A percentile compares a stretch with the other conserved stretches of the same genome.
Evolutionary conservation across 2,797 vertebrate species (phyloP).

Genomic region (Pseudochirops cupreus): DNA sequence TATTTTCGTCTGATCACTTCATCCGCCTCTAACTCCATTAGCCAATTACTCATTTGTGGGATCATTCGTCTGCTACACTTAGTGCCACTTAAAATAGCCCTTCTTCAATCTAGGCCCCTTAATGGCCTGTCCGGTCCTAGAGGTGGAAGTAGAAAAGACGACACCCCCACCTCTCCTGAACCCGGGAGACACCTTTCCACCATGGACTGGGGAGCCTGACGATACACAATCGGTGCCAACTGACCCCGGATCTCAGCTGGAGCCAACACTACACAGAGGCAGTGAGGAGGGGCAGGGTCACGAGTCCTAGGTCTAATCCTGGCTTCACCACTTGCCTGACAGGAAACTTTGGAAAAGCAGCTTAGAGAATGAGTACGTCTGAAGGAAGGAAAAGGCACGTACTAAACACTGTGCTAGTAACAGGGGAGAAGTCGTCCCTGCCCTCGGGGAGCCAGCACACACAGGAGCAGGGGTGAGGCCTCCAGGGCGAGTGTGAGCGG

Average conservation of each 20-base stretch:
- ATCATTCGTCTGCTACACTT: slow-evolving; percentile 68
- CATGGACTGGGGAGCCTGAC: accelerated
- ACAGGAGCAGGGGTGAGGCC: not conserved
- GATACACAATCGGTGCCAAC: accelerated
- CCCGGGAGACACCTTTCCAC: accelerated
- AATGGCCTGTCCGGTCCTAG: slow-evolving; percentile 12
- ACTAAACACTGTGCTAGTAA: not conserved
- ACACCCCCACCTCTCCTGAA: not conserved
- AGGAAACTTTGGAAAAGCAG: not conserved
- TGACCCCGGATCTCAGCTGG: not conserved
- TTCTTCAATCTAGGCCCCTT: slow-evolving; percentile 17
- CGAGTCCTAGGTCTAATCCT: not conserved
- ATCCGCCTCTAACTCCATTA: slow-evolving; percentile 18
- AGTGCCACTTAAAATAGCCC: slow-evolving; percentile 72
- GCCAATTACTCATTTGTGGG: slow-evolving; percentile 59
- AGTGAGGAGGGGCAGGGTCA: not conserved
- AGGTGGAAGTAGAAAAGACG: slow-evolving; percentile 62
- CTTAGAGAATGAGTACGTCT: not conserved
- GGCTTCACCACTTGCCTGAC: not conserved
- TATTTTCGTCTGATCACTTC: not conserved
- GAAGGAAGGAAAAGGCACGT: not conserved
- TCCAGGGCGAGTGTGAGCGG: too few species aligned
- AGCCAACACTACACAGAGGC: not conserved
- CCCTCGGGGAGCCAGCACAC: not conserved
- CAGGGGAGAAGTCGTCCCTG: not conserved